These are phyloP conservation scores for Marmota flaviventris DNA, from an alignment of 2,113 vertebrate species.

Conservation along the genomic window DNA sequence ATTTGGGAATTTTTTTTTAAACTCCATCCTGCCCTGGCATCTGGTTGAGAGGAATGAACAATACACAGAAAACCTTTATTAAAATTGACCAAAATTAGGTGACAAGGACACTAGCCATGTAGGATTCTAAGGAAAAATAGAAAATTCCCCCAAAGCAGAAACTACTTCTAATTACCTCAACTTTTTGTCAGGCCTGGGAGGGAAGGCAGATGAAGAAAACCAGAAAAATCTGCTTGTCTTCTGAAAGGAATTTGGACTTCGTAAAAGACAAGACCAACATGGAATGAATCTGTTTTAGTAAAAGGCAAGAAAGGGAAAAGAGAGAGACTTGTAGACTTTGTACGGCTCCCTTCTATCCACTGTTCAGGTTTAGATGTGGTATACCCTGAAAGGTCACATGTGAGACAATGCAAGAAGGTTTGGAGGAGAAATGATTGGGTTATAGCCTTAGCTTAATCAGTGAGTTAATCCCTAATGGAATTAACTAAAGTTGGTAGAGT, in stretches of 20 bases:
- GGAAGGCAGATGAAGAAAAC: not conserved
- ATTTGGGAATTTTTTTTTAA: not conserved
- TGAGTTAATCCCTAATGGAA: no score
- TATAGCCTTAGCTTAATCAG: no score
- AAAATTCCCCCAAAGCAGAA: not conserved
- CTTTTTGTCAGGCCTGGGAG: not conserved
- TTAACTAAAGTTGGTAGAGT: no score
- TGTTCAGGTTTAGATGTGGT: no score
- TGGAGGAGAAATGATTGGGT: no score
- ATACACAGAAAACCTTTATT: not conserved
- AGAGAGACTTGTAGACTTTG: accelerated
- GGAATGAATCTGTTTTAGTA: not conserved
- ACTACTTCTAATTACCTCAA: not conserved
- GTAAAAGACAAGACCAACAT: not conserved
- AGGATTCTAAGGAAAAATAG: not conserved
- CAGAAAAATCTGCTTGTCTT: not conserved
- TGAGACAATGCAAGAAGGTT: no score
- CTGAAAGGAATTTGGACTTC: not conserved
- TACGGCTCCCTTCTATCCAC: not conserved
- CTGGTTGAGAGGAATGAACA: not conserved
- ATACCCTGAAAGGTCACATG: no score
- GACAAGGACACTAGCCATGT: not conserved
- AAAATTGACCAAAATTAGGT: not conserved
- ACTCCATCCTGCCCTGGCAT: not conserved
- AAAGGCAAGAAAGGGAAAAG: not conserved